Base-by-base conservation (phyloP, 2,888 invertebrate genomes). In the Antitype chi region DNA sequence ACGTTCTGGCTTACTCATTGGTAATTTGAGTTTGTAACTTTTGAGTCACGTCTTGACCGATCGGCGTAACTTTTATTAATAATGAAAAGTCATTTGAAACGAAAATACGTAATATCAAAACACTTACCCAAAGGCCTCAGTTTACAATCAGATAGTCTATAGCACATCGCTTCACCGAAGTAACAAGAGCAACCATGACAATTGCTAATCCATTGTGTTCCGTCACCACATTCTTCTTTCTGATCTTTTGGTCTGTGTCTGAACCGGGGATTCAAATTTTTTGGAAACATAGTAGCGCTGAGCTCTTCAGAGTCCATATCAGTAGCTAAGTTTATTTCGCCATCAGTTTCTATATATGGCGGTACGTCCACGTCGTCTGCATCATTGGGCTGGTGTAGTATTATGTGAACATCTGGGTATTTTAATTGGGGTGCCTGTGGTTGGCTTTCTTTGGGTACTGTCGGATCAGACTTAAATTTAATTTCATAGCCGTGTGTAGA, bases 221-320 rank as follows among this genome's bases (percentile, higher is more conserved):
- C 71, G 8, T 86, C 70, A 20, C 69, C 83, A 74, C 84, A 84
- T 47, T 85, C 85, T 20, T 81, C 77, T 71, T 25, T 80, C 28
- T 49, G 74, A 66, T 82, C 80, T 70, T 72, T 84, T 47, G 52
- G 52, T 55, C 28, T 79, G 23, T 70, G n/a, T 84, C n/a, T 72
- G 17, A 64, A 47, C 13, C 68, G 52, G 4, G 32, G 5, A 59
- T 79, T 32, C 23, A 71, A 23, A 4, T 60, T 20, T 63, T 70
- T 74, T 32, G 53, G n/a, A 57, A 69, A 52, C 23, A 55, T 25
- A 15, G 28, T 7, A 55, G 13, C 9, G 28, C 28, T 15, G 5
- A 66, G 15, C 0, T 66, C 17, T 52, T 62, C 47, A 17, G n/a
- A 23, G 52, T 55, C n/a, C 4, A n/a, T 38, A 11, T 62, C 28